A percentile compares a stretch with the other conserved stretches of the same genome.
These are phyloP conservation scores for Phalangium opilio DNA, from an alignment of 2,888 invertebrate genomes.

Conservation along the genomic window DNA sequence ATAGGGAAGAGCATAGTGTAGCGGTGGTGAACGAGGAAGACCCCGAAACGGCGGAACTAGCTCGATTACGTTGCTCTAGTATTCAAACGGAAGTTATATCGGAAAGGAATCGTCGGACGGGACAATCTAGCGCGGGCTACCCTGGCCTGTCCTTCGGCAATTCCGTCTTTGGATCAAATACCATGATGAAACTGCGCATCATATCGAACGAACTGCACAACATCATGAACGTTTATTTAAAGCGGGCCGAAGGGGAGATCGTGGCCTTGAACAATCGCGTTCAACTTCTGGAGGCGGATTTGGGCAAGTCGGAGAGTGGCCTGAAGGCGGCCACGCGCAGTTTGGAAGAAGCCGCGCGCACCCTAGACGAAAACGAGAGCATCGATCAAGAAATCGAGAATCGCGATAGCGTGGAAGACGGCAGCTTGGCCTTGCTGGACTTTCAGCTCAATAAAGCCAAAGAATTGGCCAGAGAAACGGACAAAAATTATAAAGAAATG, in stretches of 20 bases:
- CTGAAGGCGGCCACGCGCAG: slow-evolving; percentile 89
- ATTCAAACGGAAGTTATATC: slow-evolving; percentile 67
- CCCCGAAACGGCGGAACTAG: slow-evolving; percentile 40
- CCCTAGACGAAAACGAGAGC: slow-evolving; percentile 99
- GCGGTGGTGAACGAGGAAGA: no score
- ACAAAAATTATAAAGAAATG: no score
- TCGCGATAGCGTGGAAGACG: no score
- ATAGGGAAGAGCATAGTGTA: no score
- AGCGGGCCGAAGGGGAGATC: slow-evolving; percentile 92
- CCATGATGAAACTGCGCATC: slow-evolving; percentile 93
- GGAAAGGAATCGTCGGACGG: slow-evolving; percentile 18
- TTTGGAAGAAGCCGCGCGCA: slow-evolving; percentile 96
- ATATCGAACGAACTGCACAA: slow-evolving; percentile 95
- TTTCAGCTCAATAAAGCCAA: no score
- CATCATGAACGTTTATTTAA: slow-evolving; percentile 87
- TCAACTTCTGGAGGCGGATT: slow-evolving; percentile 96
- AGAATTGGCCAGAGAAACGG: no score
- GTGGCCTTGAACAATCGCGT: slow-evolving; percentile 96
- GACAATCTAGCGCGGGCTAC: slow-evolving; percentile 21
- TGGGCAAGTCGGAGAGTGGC: slow-evolving; percentile 97
- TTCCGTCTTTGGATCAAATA: slow-evolving; percentile 86
- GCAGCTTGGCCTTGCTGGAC: no score
- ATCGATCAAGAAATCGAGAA: no score
- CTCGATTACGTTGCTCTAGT: slow-evolving; percentile 71
- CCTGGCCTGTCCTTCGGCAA: slow-evolving; percentile 33